A percentile compares a stretch with the other conserved stretches of the same genome.
These are phyloP conservation scores for Sphaeramia orbicularis DNA, from an alignment of 2,797 vertebrate genomes.

Conservation along the genomic window DNA sequence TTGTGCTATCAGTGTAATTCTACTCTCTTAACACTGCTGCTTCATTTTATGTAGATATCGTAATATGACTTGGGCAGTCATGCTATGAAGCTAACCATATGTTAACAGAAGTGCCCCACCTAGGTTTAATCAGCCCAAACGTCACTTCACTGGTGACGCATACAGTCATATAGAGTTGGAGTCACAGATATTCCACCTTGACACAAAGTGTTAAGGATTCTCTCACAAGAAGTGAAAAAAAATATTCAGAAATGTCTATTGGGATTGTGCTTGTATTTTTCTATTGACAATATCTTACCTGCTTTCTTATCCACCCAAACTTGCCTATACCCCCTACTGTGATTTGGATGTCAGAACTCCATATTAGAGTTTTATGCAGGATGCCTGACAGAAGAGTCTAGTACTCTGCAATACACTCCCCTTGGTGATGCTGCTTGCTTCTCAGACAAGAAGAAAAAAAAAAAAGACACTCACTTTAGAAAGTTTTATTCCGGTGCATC, in stretches of 20 bases:
- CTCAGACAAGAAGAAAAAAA: slow-evolving; percentile 44
- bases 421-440: slow-evolving; percentile 58
- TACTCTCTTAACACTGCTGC: too few relatives aligned
- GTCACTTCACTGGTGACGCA: slow-evolving; percentile 15
- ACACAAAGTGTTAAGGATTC: slow-evolving; percentile 20
- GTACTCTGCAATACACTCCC: slow-evolving; percentile 65
- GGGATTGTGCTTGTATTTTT: slow-evolving; percentile 39
- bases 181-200: slow-evolving; percentile 20
- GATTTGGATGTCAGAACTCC: slow-evolving; percentile 63
- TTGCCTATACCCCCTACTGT: slow-evolving; percentile 60
- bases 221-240: slow-evolving; percentile 33
- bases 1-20: too few relatives aligned
- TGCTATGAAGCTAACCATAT: too few relatives aligned
- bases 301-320: slow-evolving; percentile 55
- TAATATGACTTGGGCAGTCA: too few relatives aligned
- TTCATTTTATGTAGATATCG: too few relatives aligned
- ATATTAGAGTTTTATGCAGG: slow-evolving; percentile 41
- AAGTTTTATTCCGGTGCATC: slow-evolving; percentile 57
- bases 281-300: slow-evolving; percentile 45
- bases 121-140: background rate
- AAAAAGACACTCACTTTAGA: slow-evolving; percentile 52
- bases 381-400: slow-evolving; percentile 57
- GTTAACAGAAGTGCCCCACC: too few relatives aligned
- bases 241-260: slow-evolving; percentile 35
- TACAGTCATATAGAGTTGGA: slow-evolving; percentile 11